A percentile compares a stretch with the other conserved stretches of the same genome.
These are phyloP conservation scores for Oceanodroma tethys DNA, from an alignment of 2,113 vertebrate genomes.

Conservation along the genomic window DNA sequence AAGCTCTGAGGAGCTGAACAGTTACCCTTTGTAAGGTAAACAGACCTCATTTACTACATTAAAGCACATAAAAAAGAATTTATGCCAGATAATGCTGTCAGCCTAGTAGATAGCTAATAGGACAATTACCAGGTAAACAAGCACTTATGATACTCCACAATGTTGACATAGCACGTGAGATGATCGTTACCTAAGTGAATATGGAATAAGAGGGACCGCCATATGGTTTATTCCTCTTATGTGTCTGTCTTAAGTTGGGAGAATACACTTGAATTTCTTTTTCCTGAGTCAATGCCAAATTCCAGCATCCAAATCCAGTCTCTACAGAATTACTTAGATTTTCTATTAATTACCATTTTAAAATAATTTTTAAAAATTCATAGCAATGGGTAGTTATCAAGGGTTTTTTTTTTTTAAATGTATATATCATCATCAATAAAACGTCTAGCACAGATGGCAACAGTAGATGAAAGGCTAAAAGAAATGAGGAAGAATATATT, in stretches of 20 bases:
- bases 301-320: neutral
- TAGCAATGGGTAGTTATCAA: neutral
- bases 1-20: neutral
- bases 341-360: neutral
- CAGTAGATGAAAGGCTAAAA: neutral
- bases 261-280: neutral
- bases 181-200: neutral
- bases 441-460: neutral
- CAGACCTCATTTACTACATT: neutral
- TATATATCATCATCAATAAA: neutral
- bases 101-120: neutral
- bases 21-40: neutral
- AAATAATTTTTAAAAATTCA: neutral
- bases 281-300: neutral
- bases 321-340: neutral
- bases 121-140: neutral
- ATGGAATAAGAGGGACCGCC: neutral
- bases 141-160: neutral
- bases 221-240: neutral
- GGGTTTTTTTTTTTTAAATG: neutral
- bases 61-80: neutral
- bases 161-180: neutral
- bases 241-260: neutral
- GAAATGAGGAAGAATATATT: neutral
- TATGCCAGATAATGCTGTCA: neutral